These are phyloP conservation scores for Mactromeris polynyma DNA, from an alignment of 2,888 invertebrate genomes.

Conservation along the genomic window DNA sequence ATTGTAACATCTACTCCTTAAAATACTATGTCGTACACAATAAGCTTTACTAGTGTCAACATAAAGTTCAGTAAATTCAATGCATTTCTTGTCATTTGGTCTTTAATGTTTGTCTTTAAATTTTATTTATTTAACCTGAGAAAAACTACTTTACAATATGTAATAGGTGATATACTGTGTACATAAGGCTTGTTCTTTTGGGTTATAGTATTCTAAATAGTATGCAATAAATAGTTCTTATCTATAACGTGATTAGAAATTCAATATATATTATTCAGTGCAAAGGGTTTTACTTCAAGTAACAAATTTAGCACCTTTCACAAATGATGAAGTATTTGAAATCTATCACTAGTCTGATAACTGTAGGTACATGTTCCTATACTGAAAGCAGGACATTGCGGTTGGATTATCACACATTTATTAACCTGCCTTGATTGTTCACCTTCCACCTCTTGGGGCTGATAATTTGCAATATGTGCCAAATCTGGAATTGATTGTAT, in stretches of 20 bases:
- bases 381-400: not conserved
- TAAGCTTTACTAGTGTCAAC: not conserved
- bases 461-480: not conserved
- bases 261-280: constrained; percentile 9
- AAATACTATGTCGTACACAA: too few relatives aligned
- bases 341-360: not conserved
- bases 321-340: constrained; percentile 2
- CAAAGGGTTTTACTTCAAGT: not conserved
- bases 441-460: not conserved
- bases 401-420: not conserved
- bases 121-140: constrained; percentile 19
- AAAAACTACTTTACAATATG: not conserved
- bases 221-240: constrained; percentile 22
- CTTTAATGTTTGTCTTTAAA: not conserved
- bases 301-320: constrained; percentile 8
- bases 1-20: too few relatives aligned
- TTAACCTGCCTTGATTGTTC: constrained; percentile 8
- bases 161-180: constrained; percentile 19
- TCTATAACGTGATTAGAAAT: constrained; percentile 25
- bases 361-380: not conserved
- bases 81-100: not conserved
- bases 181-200: not conserved
- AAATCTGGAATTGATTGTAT: not conserved
- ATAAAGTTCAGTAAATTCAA: not conserved
- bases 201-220: constrained; percentile 18